Conservation (phyloP, 2,113 vertebrate species). For the Lycocorax pyrrhopterus region DNA sequence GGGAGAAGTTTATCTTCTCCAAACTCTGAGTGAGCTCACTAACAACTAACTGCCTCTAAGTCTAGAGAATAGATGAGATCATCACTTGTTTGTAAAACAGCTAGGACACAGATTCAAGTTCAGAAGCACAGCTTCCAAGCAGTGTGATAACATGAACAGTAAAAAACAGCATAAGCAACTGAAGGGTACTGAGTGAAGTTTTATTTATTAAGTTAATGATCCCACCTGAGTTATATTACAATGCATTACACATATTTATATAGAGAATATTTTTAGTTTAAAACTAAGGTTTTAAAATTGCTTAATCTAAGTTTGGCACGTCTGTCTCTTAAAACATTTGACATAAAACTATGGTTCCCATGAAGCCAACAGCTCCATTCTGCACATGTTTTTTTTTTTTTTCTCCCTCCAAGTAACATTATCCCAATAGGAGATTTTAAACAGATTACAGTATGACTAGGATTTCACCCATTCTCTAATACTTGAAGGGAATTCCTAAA, state of each 20-base stretch:
- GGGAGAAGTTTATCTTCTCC: not conserved
- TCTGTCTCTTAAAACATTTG: not conserved
- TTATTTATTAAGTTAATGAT: not conserved
- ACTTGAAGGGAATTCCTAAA: constrained; percentile 17
- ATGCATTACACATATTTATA: not conserved
- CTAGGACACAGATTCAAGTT: not conserved
- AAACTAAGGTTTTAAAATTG: not conserved
- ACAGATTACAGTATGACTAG: not conserved
- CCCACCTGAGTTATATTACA: not conserved
- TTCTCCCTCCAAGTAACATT: not conserved
- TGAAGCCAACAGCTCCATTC: not conserved
- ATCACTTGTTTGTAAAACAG: not conserved
- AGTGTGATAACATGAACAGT: not conserved
- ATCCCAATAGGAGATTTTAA: not conserved
- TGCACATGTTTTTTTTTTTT: not conserved
- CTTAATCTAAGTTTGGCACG: not conserved
- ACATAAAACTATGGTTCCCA: not conserved
- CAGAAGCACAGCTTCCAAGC: not conserved
- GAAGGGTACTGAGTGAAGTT: not conserved
- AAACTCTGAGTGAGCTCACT: not conserved
- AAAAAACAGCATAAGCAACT: not conserved
- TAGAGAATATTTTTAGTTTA: not conserved
- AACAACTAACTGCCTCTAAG: not conserved
- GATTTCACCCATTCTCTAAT: constrained; percentile 17
- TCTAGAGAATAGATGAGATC: constrained; percentile 12